phyloP scores from a whole-genome alignment of 1,140 invertebrate species.

The Druon quercuslanigerum region DNA sequence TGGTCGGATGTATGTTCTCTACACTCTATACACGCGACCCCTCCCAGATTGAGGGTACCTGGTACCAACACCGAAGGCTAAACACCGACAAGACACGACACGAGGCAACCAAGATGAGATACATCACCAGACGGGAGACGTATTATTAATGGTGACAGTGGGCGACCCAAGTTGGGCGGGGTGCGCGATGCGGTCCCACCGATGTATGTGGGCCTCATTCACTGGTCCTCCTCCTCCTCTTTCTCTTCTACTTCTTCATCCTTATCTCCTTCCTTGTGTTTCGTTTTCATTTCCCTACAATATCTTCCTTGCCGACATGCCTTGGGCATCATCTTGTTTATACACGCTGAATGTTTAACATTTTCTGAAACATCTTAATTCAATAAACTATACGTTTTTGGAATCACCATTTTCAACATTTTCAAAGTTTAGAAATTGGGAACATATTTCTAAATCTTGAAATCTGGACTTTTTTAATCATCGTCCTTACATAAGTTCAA shows the following conservation, averaged over 20 bases:
- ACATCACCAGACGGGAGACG: conserved; percentile 61
- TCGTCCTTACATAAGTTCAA: too few relatives aligned
- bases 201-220: conserved; percentile 39
- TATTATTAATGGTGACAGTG: conserved; percentile 73
- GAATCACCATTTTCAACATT: neutral
- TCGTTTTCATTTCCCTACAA: conserved; percentile 44
- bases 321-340: too few relatives aligned
- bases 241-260: conserved; percentile 25
- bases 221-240: neutral
- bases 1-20: neutral
- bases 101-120: conserved; percentile 52
- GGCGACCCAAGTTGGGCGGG: conserved; percentile 69
- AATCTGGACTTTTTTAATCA: too few relatives aligned
- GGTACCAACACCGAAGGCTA: conserved; percentile 58
- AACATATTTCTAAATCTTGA: neutral
- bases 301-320: conserved; percentile 40
- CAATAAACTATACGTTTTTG: conserved; percentile 17
- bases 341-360: too few relatives aligned
- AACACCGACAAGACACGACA: conserved; percentile 53
- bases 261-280: conserved; percentile 50
- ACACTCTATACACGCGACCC: conserved; percentile 35
- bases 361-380: too few relatives aligned
- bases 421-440: neutral
- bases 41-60: conserved; percentile 49
- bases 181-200: conserved; percentile 52